Base-by-base conservation (phyloP, 1,140 invertebrate species). In the Papilio helenus region DNA sequence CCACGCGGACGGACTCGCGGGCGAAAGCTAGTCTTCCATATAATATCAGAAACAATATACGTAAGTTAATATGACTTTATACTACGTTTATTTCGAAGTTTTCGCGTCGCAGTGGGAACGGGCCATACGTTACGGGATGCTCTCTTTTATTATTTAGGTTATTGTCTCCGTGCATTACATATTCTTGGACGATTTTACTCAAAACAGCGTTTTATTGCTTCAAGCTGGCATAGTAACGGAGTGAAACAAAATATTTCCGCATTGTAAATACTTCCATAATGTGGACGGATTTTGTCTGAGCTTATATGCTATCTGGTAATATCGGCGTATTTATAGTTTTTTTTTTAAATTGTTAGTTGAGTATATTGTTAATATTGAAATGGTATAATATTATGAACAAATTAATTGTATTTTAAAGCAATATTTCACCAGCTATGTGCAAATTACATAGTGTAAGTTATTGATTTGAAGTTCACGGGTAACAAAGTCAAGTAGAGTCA, bases 111-210 rank as follows among this genome's bases (percentile, higher is more conserved):
- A 68, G 61, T 68, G 61, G 61, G 61, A 29, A 68, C 61, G 14
- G 26, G 61, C 61, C 61, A 68, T 68, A 26, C 26, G 61, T 68
- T 68, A 68, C 61, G 14, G 14, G 26, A 68, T 26, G 26, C 23
- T 68, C 61, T 68, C 61, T 68, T 34, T 68, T 68, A 68, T 68
- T 34, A 68, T 68, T 68, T 34, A 68, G 61, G 61, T 68, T 68
- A 68, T 34, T 68, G 61, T 68, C 61, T 68, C 61, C 61, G 61
- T 29, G 61, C 26, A 68, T 68, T 68, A 68, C 16, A 68, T 29
- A 68, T 68, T 68, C 61, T 29, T 34, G 14, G 61, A 34, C 26
- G 26, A 68, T 18, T 18, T 68, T 29, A 34, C 61, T 68, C 55
- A 68, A 16, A 68, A 68, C 34, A 68, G 23, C 58, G 12, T 29